Base-by-base conservation (phyloP, 2,888 invertebrate species). In the Spilarctia lutea region DNA sequence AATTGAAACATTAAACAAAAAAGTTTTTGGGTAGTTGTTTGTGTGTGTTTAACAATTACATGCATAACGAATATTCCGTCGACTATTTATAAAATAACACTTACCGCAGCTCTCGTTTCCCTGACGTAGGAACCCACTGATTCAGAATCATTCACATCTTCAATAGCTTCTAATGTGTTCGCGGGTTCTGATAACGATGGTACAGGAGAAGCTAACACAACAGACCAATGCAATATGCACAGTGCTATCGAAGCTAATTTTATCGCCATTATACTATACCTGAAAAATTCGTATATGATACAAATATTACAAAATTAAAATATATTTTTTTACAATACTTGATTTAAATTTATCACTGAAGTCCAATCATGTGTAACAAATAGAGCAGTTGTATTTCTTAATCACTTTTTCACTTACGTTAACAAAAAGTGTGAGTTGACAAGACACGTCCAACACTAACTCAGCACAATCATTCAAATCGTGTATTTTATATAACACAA, bases 101-200 rank as follows among this genome's bases (percentile, higher is more conserved):
- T 93, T 85, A 96, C 96, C 87, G 96, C 90, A 76, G 96, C 96
- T 83, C 97, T 92, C 0, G 96, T 94, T 91, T 96, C 96, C 67
- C 97, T 91, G 33, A 96, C 91, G 79, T 96, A 96, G 13, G 96
- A 96, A 76, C 96, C 96, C 11, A 97, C 96, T 39, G 96, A 92
- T 76, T 94, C 91, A 0, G 96, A 96, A 83, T 97, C 97, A 80
- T 94, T 96, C 30, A 92, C 94, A 94, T 84, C 77, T 92, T 90
- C 78, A 77, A 95, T 85, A 71, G 94, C 96, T 68, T 93, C 90
- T 16, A 95, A 87, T 3, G 90, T 90, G 10, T 88, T 89, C 86
- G 2, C 92, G 88, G 73, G 86, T 76, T 7, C 73, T 33, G 33
- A 33, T 11, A 42, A 3, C 20, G 56, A 52, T 16, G 65, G 52